These are phyloP conservation scores for Sparidentex hasta DNA, from an alignment of 2,797 vertebrate genomes.

Conservation along the genomic window DNA sequence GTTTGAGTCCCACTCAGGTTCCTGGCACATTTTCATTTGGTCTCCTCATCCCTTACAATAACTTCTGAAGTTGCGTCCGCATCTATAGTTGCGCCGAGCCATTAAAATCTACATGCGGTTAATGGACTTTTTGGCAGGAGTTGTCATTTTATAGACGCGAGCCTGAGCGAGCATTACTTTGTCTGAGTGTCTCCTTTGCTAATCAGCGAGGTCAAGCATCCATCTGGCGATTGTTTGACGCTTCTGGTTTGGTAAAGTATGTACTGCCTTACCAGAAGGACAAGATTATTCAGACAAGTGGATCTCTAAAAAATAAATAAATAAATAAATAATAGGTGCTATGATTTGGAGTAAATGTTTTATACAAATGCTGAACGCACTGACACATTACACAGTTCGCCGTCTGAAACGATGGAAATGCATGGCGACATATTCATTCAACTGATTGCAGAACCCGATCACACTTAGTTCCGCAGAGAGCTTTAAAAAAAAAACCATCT, in stretches of 20 bases:
- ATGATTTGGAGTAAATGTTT: conserved; percentile 28
- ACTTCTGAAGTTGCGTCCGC: conserved; percentile 69
- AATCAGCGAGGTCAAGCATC: conserved; percentile 69
- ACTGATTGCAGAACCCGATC: conserved; percentile 13
- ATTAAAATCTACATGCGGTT: conserved; percentile 72
- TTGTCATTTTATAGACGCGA: conserved; percentile 65
- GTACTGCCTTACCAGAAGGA: conserved; percentile 44
- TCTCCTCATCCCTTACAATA: conserved; percentile 49
- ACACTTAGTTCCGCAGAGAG: neutral
- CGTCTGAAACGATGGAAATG: conserved; percentile 25
- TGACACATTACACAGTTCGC: conserved; percentile 4
- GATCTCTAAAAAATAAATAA: neutral
- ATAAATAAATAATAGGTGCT: no score
- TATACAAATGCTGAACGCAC: neutral
- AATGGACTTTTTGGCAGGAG: conserved; percentile 83
- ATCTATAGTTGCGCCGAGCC: conserved; percentile 53
- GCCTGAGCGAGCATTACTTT: conserved; percentile 57
- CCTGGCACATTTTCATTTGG: conserved; percentile 55
- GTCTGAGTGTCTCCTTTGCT: conserved; percentile 60
- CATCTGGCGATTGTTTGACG: conserved; percentile 54
- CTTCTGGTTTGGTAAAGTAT: conserved; percentile 63
- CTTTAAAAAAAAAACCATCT: neutral
- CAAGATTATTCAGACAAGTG: conserved; percentile 25
- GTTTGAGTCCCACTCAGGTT: conserved; percentile 52
- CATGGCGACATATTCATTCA: conserved; percentile 25